A percentile compares a stretch with the other conserved stretches of the same genome.
Evolutionary conservation across 2,113 vertebrate genomes (phyloP).

Genomic region (Alligator mississippiensis): DNA sequence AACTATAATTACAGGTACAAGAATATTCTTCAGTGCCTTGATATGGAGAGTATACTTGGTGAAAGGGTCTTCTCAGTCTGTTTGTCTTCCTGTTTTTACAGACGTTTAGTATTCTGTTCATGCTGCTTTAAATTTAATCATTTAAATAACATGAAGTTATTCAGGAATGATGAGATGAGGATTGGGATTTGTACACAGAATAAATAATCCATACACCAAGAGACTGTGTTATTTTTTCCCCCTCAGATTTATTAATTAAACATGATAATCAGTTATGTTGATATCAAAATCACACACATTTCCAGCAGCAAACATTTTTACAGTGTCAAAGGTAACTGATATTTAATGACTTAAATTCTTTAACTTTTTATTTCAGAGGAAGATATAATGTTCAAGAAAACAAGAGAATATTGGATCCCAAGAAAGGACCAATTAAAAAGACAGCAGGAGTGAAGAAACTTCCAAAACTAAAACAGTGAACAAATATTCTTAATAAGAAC

Average conservation of each 20-base stretch:
- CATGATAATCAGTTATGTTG: conserved; percentile 31
- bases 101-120: conserved; percentile 23
- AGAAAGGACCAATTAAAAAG: conserved; percentile 76
- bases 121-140: neutral
- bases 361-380: conserved; percentile 74
- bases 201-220: conserved; percentile 16
- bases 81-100: neutral
- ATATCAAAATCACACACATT: conserved; percentile 22
- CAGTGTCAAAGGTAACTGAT: neutral
- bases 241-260: conserved; percentile 35
- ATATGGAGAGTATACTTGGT: neutral
- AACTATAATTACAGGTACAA: neutral
- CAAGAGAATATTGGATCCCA: conserved; percentile 66
- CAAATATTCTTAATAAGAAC: conserved; percentile 45
- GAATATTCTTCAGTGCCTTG: conserved; percentile 5
- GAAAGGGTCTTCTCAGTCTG: neutral
- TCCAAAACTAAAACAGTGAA: conserved; percentile 82
- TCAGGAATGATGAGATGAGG: conserved; percentile 8
- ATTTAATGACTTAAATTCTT: conserved; percentile 29
- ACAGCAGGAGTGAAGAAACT: conserved; percentile 73
- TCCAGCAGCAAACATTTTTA: conserved; percentile 5
- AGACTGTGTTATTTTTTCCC: conserved; percentile 23
- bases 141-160: conserved; percentile 20
- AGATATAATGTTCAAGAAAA: conserved; percentile 55
- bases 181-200: neutral